Conservation (phyloP, 2,888 invertebrate genomes). For the Cordilura impudica region DNA sequence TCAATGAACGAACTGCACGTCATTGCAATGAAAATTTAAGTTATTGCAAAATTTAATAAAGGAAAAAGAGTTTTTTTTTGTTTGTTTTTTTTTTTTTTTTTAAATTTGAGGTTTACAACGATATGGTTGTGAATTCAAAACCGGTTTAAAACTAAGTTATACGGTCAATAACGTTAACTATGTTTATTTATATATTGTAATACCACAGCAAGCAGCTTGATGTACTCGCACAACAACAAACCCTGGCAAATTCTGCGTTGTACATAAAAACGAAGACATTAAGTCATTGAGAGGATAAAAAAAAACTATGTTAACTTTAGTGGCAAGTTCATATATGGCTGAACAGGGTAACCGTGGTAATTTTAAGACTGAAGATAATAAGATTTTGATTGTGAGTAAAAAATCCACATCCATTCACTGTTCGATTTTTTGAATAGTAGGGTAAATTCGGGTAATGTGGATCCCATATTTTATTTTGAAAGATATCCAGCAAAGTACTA, state of each 20-base stretch:
- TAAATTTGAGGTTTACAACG: not conserved
- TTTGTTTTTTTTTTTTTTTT: not conserved
- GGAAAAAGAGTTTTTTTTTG: not conserved
- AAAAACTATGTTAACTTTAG: not conserved
- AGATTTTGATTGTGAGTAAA: too few relatives aligned
- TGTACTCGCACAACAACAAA: constrained; percentile 13
- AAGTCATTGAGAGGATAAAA: constrained; percentile 28
- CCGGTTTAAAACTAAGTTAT: constrained; percentile 57
- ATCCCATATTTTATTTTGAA: too few relatives aligned
- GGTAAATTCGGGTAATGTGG: too few relatives aligned
- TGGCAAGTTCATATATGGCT: constrained; percentile 27
- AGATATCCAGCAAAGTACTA: too few relatives aligned
- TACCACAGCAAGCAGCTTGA: constrained; percentile 25
- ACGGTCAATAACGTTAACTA: constrained; percentile 56
- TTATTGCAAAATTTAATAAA: not conserved
- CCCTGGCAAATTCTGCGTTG: constrained; percentile 17
- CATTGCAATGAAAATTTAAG: not conserved
- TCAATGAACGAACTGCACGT: too few relatives aligned
- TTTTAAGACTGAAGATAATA: too few relatives aligned
- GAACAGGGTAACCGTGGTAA: too few relatives aligned
- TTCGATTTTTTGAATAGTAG: too few relatives aligned
- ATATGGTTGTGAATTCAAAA: constrained; percentile 17
- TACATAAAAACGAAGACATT: not conserved
- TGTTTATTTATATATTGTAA: constrained; percentile 5
- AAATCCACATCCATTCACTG: too few relatives aligned